A percentile compares a stretch with the other conserved stretches of the same genome.
Evolutionary conservation across 2,797 vertebrate species (phyloP).

Genomic region (Mormyrops boulengeri): DNA sequence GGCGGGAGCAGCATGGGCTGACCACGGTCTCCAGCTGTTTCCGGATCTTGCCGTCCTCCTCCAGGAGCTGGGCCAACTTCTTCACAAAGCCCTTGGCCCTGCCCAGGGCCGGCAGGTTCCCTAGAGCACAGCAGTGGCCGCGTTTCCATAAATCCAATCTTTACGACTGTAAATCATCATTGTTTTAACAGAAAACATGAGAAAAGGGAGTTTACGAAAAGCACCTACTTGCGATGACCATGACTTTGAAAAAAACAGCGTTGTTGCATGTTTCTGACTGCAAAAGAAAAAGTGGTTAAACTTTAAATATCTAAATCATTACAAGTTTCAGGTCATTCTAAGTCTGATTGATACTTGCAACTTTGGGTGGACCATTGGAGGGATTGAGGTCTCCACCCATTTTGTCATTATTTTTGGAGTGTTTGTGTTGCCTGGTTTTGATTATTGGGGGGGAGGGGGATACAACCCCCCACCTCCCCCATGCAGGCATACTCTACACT

Average conservation of each 20-base stretch:
- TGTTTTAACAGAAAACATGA: not conserved
- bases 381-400: not conserved
- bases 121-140: slow-evolving; percentile 45
- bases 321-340: not conserved
- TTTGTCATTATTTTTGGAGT: not conserved
- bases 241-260: slow-evolving; percentile 93
- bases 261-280: slow-evolving; percentile 92
- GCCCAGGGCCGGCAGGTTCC: slow-evolving; percentile 90
- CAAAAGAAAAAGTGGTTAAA: slow-evolving; percentile 31
- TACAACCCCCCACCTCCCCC: not conserved
- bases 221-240: slow-evolving; percentile 95
- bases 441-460: not conserved
- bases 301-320: not conserved
- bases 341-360: not conserved
- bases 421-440: not conserved
- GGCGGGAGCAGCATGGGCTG: slow-evolving; percentile 88
- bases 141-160: not conserved
- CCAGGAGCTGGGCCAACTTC: slow-evolving; percentile 92
- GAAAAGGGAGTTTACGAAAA: not conserved
- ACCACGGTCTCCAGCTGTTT: slow-evolving; percentile 92
- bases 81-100: slow-evolving; percentile 98
- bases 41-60: slow-evolving; percentile 89
- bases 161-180: not conserved
- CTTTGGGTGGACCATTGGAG: not conserved
- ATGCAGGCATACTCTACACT: not conserved